Conservation (phyloP, 2,113 vertebrate species). For the Heterotis niloticus region DNA sequence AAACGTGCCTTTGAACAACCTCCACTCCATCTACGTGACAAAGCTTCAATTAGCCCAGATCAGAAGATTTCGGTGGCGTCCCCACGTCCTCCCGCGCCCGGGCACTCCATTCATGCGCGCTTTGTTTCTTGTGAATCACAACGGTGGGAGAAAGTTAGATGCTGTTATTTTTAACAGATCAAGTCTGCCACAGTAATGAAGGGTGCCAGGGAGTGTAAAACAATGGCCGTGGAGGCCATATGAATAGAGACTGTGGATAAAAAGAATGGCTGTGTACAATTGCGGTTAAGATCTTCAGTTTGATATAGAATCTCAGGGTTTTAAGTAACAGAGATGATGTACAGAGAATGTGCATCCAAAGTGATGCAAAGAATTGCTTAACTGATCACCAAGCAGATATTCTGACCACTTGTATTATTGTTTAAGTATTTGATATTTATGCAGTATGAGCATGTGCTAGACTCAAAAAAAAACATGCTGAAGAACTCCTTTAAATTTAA, state of each 20-base stretch:
- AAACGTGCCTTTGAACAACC: constrained; percentile 80
- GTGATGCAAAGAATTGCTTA: neutral
- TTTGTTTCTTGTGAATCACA: constrained; percentile 48
- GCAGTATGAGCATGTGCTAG: no score
- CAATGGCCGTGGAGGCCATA: constrained; percentile 44
- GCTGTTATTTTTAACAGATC: constrained; percentile 60
- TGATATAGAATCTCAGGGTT: neutral
- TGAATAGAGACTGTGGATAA: constrained; percentile 1
- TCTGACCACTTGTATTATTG: neutral
- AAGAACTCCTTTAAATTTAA: no score
- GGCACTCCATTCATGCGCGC: constrained; percentile 33
- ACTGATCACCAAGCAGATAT: neutral
- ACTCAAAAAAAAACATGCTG: no score
- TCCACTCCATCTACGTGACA: constrained; percentile 68
- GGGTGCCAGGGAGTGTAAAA: constrained; percentile 40
- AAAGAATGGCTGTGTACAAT: neutral
- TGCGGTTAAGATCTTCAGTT: neutral
- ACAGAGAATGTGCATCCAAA: neutral
- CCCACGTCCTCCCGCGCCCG: neutral
- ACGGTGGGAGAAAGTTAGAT: constrained; percentile 49
- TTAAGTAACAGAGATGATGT: neutral
- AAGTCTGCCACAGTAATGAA: constrained; percentile 25
- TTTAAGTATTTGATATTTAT: neutral
- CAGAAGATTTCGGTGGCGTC: constrained; percentile 56
- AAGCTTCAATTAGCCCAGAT: constrained; percentile 82